Base-by-base conservation (phyloP, 2,888 invertebrate species). In the Ligdia adustata region DNA sequence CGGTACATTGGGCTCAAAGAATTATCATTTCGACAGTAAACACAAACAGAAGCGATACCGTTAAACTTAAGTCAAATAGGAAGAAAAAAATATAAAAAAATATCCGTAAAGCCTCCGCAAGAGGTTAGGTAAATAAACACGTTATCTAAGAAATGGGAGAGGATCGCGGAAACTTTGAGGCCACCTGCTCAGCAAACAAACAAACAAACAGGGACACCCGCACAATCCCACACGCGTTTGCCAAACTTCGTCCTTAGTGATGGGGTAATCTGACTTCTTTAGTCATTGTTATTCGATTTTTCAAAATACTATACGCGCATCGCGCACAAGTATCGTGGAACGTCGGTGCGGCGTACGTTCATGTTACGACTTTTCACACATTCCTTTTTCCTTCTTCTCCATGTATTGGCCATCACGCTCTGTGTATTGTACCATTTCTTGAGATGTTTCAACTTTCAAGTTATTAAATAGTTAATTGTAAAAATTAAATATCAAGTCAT, bases 101-200 rank as follows among this genome's bases (percentile, higher is more conserved):
- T 52, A 27, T 27, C 29, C 46, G 40, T 37, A 51, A 55, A 54
- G 33, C 44, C 41, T 42, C 29, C 22, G 22, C n/a, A 7, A 38
- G 47, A 40, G 44, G 50, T 43, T 42, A 53, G 43, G 52, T 57
- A 60, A 61, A 64, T 61, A 66, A 66, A 66, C 60, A 64, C 62
- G 62, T 57, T 54, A 60, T 65, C 64, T 60, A 59, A 60, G 57
- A 57, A 55, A 58, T 52, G 44, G 40, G 54, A 53, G 52, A 41
- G 53, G 53, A 49, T 55, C 52, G 56, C 54, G 41, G 24, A 61
- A 60, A 55, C 55, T 61, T 59, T 24, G 39, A 22, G 44, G 53
- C 50, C 62, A 69, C 66, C 66, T 66, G 62, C 61, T 59, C 59
- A 53, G 61, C 63, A 66, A 64, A 64, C 60, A 66, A 66, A 66